Base-by-base conservation (phyloP, 1,140 invertebrate species). In the Delia radicum region DNA sequence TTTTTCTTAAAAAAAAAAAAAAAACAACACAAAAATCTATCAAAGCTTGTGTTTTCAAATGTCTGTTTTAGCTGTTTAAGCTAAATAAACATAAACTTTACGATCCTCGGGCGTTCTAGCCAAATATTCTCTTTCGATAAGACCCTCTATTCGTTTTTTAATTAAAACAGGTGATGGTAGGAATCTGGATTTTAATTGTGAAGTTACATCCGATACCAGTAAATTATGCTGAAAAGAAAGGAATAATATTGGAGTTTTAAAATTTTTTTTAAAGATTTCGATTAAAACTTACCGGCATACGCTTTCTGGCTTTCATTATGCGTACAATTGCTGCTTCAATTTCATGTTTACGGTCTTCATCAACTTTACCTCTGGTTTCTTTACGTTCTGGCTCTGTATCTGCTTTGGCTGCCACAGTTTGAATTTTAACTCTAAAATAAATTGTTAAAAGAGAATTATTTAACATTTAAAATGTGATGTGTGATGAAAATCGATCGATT, bases 291-390 rank as follows among this genome's bases (percentile, higher is more conserved):
- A 94, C 93, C 85, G 93, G 88, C 91, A 99, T 94, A 82, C 93
- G 93, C 90, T 99, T 99, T 74, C 98, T 91, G 27, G 96, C 95
- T 89, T 99, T 99, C 98, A 99, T 99, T 81, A 99, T 99, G 82
- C 98, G 92, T 65, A 99, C 98, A 84, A 99, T 98, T 48, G 98
- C 98, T 48, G 98, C 98, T 90, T 99, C 98, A 78, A 99, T 99
- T 89, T 99, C 98, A 87, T 99, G 97, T 87, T 99, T 99, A 77
- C 98, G 91, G 88, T 99, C 98, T 87, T 99, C 98, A 85, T 99
- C 98, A 13, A 99, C 97, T 89, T 99, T 99, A 82, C 92, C 97
- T 81, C 97, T 91, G 0, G 98, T 99, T 89, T 99, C 98, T 86
- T 95, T 94, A 77, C 98, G 91, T 87, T 99, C 98, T 7, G 98